Conservation (phyloP, 2,888 invertebrate species). For the Crioceris asparagi region DNA sequence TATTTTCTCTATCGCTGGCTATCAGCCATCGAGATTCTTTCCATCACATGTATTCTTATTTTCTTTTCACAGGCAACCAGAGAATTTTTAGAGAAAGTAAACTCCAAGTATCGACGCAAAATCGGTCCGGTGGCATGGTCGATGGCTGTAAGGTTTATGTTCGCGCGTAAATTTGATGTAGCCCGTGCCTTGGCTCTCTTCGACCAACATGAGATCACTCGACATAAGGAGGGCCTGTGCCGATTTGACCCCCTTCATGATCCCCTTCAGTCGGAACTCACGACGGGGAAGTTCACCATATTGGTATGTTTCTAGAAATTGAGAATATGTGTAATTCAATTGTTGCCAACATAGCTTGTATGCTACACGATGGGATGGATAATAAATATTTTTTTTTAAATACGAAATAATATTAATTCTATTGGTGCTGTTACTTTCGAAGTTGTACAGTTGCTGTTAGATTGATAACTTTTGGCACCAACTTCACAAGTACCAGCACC, state of each 20-base stretch:
- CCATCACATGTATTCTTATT: too few relatives aligned
- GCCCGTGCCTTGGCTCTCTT: conserved; percentile 82
- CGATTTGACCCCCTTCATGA: conserved; percentile 74
- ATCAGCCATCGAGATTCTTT: too few relatives aligned
- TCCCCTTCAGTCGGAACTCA: conserved; percentile 74
- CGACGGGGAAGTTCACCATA: conserved; percentile 92
- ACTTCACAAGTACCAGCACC: too few relatives aligned
- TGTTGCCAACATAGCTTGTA: too few relatives aligned
- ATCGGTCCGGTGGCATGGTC: conserved; percentile 61
- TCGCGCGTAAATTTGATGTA: conserved; percentile 92
- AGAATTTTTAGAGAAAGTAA: conserved; percentile 69
- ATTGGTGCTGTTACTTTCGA: too few relatives aligned
- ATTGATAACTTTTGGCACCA: too few relatives aligned
- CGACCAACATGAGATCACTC: conserved; percentile 83
- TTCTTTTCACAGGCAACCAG: conserved; percentile 80
- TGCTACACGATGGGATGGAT: too few relatives aligned
- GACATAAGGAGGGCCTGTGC: conserved; percentile 75
- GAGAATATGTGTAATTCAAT: too few relatives aligned
- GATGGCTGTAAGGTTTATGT: conserved; percentile 85
- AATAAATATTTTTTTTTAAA: too few relatives aligned
- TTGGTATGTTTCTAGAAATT: conserved; percentile 53
- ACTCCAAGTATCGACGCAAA: conserved; percentile 46
- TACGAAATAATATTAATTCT: too few relatives aligned
- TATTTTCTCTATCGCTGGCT: too few relatives aligned
- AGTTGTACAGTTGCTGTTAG: too few relatives aligned